These are phyloP conservation scores for Python bivittatus DNA, from an alignment of 2,113 vertebrate genomes.

Conservation along the genomic window DNA sequence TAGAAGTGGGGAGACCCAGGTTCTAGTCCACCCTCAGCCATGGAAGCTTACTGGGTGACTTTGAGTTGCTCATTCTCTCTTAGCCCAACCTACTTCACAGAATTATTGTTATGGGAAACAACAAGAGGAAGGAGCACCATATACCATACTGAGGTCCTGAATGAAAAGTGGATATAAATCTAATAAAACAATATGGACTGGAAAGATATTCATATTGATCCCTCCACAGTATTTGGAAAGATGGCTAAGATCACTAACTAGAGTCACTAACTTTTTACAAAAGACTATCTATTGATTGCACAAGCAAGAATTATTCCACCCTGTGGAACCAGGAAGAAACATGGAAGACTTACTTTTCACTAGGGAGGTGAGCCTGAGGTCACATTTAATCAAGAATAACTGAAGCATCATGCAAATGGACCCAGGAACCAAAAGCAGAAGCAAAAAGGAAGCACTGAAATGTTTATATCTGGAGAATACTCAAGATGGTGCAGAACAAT, in stretches of 20 bases:
- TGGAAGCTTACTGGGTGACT: neutral
- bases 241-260: neutral
- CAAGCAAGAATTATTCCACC: fast-evolving
- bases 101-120: neutral
- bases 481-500: neutral
- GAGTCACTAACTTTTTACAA: neutral
- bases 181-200: neutral
- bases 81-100: neutral
- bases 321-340: neutral
- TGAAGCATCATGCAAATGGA: neutral
- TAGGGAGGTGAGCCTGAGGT: neutral
- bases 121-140: neutral
- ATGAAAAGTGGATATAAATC: neutral
- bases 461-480: neutral
- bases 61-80: neutral
- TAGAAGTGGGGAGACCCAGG: neutral
- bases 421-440: neutral
- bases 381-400: neutral
- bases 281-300: neutral
- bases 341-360: neutral
- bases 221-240: no score
- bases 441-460: neutral
- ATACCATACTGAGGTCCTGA: neutral
- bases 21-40: neutral
- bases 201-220: neutral